A percentile compares a stretch with the other conserved stretches of the same genome.
These are phyloP conservation scores for Echeneis naucrates DNA, from an alignment of 2,797 vertebrate genomes.

Conservation along the genomic window DNA sequence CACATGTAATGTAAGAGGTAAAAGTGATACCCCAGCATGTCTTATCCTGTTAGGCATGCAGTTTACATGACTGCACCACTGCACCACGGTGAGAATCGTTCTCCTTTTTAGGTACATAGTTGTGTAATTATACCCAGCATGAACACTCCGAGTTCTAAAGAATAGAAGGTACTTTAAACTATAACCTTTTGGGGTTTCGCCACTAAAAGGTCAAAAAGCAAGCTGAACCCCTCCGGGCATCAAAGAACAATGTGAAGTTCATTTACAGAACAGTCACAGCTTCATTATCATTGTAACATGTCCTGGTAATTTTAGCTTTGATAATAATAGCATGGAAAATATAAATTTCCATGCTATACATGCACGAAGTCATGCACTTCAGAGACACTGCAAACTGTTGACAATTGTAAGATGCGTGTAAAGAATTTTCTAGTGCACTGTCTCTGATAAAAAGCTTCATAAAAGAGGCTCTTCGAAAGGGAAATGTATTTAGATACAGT, in stretches of 20 bases:
- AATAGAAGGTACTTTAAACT: conserved; percentile 52
- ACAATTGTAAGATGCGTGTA: not conserved
- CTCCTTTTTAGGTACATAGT: conserved; percentile 33
- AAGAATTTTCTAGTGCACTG: not conserved
- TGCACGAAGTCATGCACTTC: not conserved
- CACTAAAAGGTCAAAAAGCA: conserved; percentile 41
- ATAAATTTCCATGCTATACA: not conserved
- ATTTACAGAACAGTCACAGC: conserved; percentile 1
- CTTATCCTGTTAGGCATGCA: conserved; percentile 67
- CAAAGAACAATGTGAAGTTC: conserved; percentile 44
- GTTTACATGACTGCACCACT: conserved; percentile 31
- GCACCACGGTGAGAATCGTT: conserved; percentile 3
- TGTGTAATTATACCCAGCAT: conserved; percentile 60
- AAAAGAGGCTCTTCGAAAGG: conserved; percentile 23
- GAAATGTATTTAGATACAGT: conserved; percentile 25
- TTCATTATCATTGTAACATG: conserved; percentile 10
- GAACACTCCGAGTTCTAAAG: conserved; percentile 25
- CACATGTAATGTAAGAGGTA: conserved; percentile 39
- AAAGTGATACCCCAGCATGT: conserved; percentile 59
- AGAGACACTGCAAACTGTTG: not conserved
- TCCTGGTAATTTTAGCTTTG: conserved; percentile 8
- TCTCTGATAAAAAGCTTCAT: conserved; percentile 3
- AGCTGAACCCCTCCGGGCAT: conserved; percentile 30
- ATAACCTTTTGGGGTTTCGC: conserved; percentile 46
- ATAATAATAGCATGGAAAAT: not conserved